Percentiles rank a stretch among this genome's conserved stretches.
These are phyloP conservation scores for Chaetura pelagica DNA, from an alignment of 2,113 vertebrate genomes.

Conservation along the genomic window DNA sequence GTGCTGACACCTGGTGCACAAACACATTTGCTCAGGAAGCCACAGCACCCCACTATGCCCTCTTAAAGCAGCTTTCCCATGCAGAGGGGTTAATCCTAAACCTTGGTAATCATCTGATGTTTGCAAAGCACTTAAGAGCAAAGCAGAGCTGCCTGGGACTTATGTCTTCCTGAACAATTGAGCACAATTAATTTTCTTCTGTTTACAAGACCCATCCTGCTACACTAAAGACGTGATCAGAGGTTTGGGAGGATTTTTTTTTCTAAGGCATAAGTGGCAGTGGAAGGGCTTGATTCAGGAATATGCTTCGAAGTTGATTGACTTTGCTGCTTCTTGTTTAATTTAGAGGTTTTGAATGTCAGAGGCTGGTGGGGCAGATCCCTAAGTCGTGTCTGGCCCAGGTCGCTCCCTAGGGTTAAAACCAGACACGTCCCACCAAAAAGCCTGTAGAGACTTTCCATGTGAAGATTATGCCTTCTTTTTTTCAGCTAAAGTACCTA, in stretches of 20 bases:
- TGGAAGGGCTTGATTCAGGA: background rate
- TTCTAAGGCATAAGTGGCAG: background rate
- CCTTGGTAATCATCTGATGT: accelerated
- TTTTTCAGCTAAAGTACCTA: background rate
- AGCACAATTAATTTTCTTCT: background rate
- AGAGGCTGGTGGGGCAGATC: background rate
- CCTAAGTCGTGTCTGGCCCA: background rate
- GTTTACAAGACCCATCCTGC: background rate
- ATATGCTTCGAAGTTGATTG: accelerated
- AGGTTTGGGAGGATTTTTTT: background rate
- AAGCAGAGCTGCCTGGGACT: background rate
- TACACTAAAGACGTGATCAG: background rate
- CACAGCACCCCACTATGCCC: accelerated
- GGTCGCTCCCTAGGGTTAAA: background rate
- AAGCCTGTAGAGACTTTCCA: background rate
- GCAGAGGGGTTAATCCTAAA: background rate
- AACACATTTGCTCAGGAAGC: background rate
- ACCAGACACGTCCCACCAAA: background rate
- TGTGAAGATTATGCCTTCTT: background rate
- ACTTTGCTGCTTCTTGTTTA: background rate
- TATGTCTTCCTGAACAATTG: background rate
- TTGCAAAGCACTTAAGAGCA: background rate
- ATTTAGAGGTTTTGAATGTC: background rate
- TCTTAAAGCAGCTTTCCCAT: background rate
- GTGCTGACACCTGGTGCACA: conserved; percentile 41